phyloP scores from a whole-genome alignment of 37 sponge, comb jelly and placozoan species.

The Chondrosia reniformis region DNA sequence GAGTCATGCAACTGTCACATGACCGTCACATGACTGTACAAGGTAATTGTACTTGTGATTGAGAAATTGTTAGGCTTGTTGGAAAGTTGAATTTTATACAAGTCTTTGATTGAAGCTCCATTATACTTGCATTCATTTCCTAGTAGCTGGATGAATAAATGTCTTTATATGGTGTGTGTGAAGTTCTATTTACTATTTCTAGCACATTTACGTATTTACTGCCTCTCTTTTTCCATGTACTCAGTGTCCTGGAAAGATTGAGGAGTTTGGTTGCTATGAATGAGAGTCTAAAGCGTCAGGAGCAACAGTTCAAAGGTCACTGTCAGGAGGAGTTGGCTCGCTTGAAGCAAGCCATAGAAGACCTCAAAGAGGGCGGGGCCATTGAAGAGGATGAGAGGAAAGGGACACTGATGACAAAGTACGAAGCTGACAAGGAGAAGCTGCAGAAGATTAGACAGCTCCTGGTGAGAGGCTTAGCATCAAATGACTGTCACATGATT shows the following conservation, averaged over 20 bases:
- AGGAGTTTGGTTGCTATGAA: constrained; percentile 79
- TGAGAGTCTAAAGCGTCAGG: constrained; percentile 86
- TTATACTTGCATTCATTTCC: too few species aligned
- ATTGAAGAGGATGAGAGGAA: constrained; percentile 41
- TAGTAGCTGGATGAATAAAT: too few species aligned
- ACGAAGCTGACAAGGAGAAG: constrained; percentile 76
- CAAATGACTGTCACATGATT: too few species aligned
- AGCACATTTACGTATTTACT: not conserved
- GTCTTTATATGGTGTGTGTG: too few species aligned
- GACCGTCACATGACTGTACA: too few species aligned
- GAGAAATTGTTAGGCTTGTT: too few species aligned
- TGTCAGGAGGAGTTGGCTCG: constrained; percentile 79
- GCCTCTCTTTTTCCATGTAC: not conserved
- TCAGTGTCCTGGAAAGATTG: constrained; percentile 69
- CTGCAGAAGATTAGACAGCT: constrained; percentile 75
- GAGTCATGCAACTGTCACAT: too few species aligned
- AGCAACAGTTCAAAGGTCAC: constrained; percentile 85
- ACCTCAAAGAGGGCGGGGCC: constrained; percentile 31
- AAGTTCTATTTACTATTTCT: not conserved
- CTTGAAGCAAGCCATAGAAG: constrained; percentile 52
- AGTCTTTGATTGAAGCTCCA: too few species aligned
- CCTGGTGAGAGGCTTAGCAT: constrained; percentile 54
- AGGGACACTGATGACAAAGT: constrained; percentile 39
- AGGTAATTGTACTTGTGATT: too few species aligned
- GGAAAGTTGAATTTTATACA: too few species aligned